These are phyloP conservation scores for Hystrix cristata DNA, from an alignment of 2,113 vertebrate species.

Conservation along the genomic window DNA sequence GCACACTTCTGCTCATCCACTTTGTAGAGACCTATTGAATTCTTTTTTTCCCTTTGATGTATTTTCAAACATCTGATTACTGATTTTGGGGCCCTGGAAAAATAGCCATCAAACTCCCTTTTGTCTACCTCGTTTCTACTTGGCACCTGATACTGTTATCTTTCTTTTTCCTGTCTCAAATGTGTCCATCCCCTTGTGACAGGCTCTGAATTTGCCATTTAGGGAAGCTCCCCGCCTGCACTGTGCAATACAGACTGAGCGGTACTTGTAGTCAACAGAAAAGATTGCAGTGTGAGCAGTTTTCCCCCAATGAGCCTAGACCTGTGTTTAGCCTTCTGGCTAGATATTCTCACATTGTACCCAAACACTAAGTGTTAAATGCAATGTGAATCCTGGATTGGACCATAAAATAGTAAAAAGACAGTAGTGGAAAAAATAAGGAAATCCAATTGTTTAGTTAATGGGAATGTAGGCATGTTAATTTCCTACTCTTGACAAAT, in stretches of 20 bases:
- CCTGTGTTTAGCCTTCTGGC: background rate
- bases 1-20: background rate
- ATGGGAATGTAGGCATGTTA: background rate
- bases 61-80: constrained; percentile 40
- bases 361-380: constrained; percentile 1
- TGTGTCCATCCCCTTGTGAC: background rate
- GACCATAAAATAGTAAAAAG: constrained; percentile 19
- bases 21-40: background rate
- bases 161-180: constrained; percentile 46
- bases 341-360: constrained; percentile 29
- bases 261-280: background rate
- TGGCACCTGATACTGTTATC: constrained; percentile 10
- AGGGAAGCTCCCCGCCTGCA: background rate
- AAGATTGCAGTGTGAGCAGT: background rate
- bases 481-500: constrained; percentile 61
- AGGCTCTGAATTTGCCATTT: background rate
- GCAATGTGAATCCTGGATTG: background rate
- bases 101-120: background rate
- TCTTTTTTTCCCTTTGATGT: background rate
- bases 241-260: background rate
- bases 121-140: constrained; percentile 16
- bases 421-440: background rate
- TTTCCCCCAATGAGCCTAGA: background rate
- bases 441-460: constrained; percentile 22
- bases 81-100: constrained; percentile 6